Conservation (phyloP, 2,113 vertebrate genomes). For the Tursiops truncatus region DNA sequence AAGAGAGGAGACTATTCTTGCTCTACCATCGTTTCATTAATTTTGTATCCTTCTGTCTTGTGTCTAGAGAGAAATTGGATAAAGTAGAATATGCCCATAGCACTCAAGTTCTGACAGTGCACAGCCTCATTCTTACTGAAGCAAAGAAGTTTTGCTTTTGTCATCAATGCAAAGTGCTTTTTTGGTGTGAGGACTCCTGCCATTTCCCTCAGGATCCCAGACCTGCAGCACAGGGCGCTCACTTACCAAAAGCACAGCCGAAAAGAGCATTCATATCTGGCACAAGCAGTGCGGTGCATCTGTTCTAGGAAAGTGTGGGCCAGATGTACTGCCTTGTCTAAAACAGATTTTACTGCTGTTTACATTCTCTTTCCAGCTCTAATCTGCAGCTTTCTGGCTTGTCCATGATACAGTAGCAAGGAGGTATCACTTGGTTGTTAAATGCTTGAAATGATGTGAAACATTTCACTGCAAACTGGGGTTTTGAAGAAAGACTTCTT, state of each 20-base stretch:
- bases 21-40: conserved; percentile 9
- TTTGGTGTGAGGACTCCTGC: not conserved
- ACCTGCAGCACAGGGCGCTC: not conserved
- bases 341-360: conserved; percentile 47
- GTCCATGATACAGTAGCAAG: not conserved
- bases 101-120: not conserved
- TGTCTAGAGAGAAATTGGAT: conserved; percentile 52
- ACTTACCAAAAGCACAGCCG: not conserved
- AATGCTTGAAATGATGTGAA: not conserved
- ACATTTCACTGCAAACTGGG: not conserved
- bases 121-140: not conserved
- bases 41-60: conserved; percentile 27
- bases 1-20: not conserved
- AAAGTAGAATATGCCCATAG: not conserved
- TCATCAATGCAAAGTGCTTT: not conserved
- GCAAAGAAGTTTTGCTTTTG: not conserved
- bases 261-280: not conserved
- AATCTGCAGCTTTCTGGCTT: conserved; percentile 17
- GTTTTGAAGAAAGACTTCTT: not conserved
- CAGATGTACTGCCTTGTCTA: conserved; percentile 39
- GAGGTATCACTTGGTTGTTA: not conserved
- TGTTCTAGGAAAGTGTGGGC: not conserved
- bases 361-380: not conserved
- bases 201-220: not conserved
- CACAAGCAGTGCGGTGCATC: not conserved